Base-by-base conservation (phyloP, 2,888 invertebrate species). In the Perizoma flavofasciatum region DNA sequence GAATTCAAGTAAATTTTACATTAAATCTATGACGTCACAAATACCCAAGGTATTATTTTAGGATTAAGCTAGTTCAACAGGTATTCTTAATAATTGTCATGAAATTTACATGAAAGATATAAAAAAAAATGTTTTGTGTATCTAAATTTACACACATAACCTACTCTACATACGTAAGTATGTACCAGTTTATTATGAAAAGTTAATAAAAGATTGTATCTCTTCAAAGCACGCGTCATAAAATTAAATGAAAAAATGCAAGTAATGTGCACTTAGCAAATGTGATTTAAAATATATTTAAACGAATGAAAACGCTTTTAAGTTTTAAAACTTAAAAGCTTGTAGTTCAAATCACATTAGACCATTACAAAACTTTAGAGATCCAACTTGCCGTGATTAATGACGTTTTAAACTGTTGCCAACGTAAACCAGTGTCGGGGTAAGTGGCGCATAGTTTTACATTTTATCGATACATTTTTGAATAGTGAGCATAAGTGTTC, bases 351-450 rank as follows among this genome's bases (percentile, higher is more conserved):
- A 87, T 83, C 78, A 78, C 83, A 83, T 86, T 84, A 86, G 74
- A 71, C 73, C 79, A 78, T 85, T 85, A 82, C 76, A 79, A 80
- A 83, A 82, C 73, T 78, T 57, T 46, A 41, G 10, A 53, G 59
- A 50, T 53, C 49, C 47, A 48, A 58, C 70, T 69, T 68, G 68
- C 70, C 68, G 74, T 88, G 86, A 89, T 85, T 84, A 85, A 90
- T 80, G 84, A 79, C 78, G 74, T 83, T 86, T 88, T 88, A 86
- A 89, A 88, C 79, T 86, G 87, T 86, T 88, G 86, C 85, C 83
- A 87, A 78, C 86, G 73, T 70, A 55, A 51, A 61, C 57, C 57
- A 58, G 63, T 63, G 61, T 54, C 46, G 51, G 64, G 63, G 67
- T 69, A 11, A 60, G 37, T 46, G 37, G 10, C 53, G 54, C 22